These are phyloP conservation scores for Telmatochromis sp. DNA, from an alignment of 2,113 vertebrate species.

Conservation along the genomic window DNA sequence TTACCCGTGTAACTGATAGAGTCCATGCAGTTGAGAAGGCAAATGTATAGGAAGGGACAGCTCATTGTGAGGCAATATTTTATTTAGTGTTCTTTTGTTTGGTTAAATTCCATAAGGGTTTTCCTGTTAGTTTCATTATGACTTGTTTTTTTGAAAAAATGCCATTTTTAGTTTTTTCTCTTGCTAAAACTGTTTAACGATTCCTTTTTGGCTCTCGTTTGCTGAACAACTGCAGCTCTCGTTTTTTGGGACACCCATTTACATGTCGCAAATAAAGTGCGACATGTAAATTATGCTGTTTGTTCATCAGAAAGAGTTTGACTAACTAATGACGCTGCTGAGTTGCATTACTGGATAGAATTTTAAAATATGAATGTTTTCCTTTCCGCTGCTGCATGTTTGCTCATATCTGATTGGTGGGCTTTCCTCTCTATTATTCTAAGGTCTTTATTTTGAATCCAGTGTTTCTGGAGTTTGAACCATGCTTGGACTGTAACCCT, in stretches of 20 bases:
- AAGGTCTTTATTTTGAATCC: background rate
- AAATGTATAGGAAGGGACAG: background rate
- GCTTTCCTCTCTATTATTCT: background rate
- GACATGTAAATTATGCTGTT: background rate
- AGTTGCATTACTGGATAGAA: background rate
- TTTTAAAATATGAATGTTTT: background rate
- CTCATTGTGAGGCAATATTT: background rate
- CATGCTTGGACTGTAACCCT: background rate
- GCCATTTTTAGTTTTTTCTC: background rate
- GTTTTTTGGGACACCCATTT: background rate
- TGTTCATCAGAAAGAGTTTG: background rate
- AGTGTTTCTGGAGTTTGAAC: background rate
- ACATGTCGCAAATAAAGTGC: too few relatives aligned
- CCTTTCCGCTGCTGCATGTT: background rate
- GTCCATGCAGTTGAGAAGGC: background rate
- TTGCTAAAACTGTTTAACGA: background rate
- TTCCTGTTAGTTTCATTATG: background rate
- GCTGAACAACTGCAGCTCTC: background rate
- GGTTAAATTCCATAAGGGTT: background rate
- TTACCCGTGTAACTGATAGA: background rate
- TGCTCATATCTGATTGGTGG: background rate
- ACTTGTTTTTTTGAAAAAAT: background rate
- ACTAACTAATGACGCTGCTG: background rate
- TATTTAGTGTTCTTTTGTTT: background rate
- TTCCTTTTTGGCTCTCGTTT: background rate